A percentile compares a stretch with the other conserved stretches of the same genome.
Conservation (phyloP, 2,888 invertebrate species). For the Sturmia bella region DNA sequence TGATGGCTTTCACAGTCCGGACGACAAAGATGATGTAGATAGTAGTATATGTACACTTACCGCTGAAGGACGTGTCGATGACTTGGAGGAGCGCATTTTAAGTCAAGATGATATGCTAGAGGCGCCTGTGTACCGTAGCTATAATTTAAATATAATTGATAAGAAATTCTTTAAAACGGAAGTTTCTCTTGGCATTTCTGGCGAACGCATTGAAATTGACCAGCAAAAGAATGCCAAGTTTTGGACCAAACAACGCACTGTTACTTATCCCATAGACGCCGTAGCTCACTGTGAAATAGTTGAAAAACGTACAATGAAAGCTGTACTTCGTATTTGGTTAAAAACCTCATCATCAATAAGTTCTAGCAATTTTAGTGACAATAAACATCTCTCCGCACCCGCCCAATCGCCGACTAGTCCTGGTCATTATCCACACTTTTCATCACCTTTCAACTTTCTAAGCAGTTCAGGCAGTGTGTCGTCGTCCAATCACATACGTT, state of each 20-base stretch:
- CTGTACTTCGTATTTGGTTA: conserved; percentile 88
- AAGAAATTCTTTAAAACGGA: conserved; percentile 91
- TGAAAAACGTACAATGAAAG: conserved; percentile 88
- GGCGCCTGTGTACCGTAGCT: conserved; percentile 93
- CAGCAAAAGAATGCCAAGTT: conserved; percentile 86
- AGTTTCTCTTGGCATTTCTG: conserved; percentile 93
- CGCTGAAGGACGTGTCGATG: conserved; percentile 80
- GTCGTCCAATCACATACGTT: conserved; percentile 82
- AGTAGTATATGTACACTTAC: conserved; percentile 64
- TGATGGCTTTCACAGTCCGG: conserved; percentile 80
- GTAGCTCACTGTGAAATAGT: conserved; percentile 93
- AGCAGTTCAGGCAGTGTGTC: conserved; percentile 65
- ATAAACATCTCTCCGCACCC: conserved; percentile 66
- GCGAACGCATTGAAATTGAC: conserved; percentile 95
- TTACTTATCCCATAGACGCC: conserved; percentile 92
- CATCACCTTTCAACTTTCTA: conserved; percentile 74
- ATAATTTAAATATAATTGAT: conserved; percentile 89
- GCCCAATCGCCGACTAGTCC: conserved; percentile 78
- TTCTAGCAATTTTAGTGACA: conserved; percentile 47
- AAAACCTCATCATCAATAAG: conserved; percentile 81
- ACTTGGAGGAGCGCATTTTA: conserved; percentile 86
- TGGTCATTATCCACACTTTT: conserved; percentile 76
- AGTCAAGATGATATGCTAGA: conserved; percentile 91
- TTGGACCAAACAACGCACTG: conserved; percentile 88
- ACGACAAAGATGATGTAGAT: conserved; percentile 60